Base-by-base conservation (phyloP, 2,888 invertebrate genomes). In the Melieria picta region DNA sequence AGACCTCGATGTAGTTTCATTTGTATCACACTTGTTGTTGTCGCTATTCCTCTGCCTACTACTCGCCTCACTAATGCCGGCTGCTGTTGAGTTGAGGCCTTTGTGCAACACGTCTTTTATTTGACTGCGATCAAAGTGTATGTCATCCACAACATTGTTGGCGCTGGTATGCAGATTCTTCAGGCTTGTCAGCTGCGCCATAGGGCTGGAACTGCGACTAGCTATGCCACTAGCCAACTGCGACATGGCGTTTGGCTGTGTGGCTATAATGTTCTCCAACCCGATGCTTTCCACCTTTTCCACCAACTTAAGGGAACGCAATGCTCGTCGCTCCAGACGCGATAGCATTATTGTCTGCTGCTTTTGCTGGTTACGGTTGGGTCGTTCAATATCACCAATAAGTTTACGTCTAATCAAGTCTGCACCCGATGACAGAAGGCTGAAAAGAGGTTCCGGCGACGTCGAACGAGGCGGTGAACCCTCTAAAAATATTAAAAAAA, bases 131-230 rank as follows among this genome's bases (percentile, higher is more conserved):
- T 86, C 77, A 85, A 87, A 81, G 85, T 87, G 81, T 77, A 86
- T 81, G 78, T 87, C 83, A 76, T 84, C 84, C 78, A 86, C 79
- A 79, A 86, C 77, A 83, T 85, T 79, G 55, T 84, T 80, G 81
- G 84, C 78, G 73, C 82, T 83, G 58, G 86, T 85, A 75, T 84
- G 78, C 81, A 89, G 66, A 85, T 89, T 88, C 84, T 91, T 92
- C 13, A 94, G 87, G 80, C 93, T 94, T 63, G 92, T 93, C 65
- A 94, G 84, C 86, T 94, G 94, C 75, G 93, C 91, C 92, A 94
- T 93, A 2, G 94, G 94, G 82, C 94, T 94, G 13, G 82, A 79
- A 72, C 92, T 89, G 6, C 91, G 89, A 91, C 91, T 88, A 86
- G 84, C 86, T 56, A 86, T 85, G 43, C 86, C 86, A 46, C 83